Base-by-base conservation (phyloP, 2,113 vertebrate genomes). In the Pseudolaguvia tuberculata region DNA sequence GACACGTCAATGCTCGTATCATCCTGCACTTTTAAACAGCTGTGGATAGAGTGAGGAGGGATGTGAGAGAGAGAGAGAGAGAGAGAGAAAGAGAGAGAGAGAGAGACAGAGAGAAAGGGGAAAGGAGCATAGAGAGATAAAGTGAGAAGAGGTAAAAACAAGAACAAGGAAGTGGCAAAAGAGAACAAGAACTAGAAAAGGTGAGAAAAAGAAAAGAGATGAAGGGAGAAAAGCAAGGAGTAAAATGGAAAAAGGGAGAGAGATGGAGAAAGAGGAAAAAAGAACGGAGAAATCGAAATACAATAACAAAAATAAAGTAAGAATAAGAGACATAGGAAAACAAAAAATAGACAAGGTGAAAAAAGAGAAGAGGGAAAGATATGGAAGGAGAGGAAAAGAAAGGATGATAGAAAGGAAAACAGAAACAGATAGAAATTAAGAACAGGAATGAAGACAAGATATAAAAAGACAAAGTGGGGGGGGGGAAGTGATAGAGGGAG, bases 1-100 rank as follows among this genome's bases (percentile, higher is more conserved):
- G 58, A 53, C 83, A 76, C 76, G 81, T 84, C 72, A 77, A 80
- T 79, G 56, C 78, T 35, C 55, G 73, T 80, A 69, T 75, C 52
- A 48, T 81, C n/a, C 75, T 77, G 79, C 80, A 79, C 83, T 68
- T 81, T 53, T 77, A 61, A 79, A 77, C 29, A 66, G 61, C 69
- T 70, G 68, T 14, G 57, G 31, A 76, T 21, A 14, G 55, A 59
- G 66, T 21, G 51, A 35, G 77, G 67, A 77, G 39, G 61, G 35
- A 9, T 35, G 77, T 67, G 12, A 4, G 8, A 2, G 68, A 4
- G 74, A 78, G 75, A 53, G 29, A 8, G 56, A 69, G 48, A 17
- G 17, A 52, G 66, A 55, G 4, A 63, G 78, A 74, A 7, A 3
- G 4, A 15, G 75, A 7, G 73, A 79, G 77, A 56, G n/a, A 27